A percentile compares a stretch with the other conserved stretches of the same genome.
Evolutionary conservation across 2,888 invertebrate species (phyloP).

Genomic region (Epinotia ramella): DNA sequence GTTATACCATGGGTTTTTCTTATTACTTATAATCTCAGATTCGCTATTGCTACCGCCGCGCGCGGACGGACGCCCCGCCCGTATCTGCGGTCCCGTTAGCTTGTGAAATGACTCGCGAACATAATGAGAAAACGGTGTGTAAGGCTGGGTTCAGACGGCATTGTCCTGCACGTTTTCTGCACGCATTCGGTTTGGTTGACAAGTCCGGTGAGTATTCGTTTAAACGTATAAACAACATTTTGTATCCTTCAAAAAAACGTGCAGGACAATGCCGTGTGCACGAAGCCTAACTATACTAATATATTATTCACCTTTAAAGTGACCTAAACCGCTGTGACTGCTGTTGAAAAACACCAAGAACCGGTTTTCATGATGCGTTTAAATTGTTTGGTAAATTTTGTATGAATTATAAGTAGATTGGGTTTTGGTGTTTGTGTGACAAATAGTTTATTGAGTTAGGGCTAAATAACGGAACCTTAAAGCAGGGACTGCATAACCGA

Average conservation of each 20-base stretch:
- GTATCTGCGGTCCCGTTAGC: constrained; percentile 16
- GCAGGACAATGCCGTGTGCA: too few species aligned
- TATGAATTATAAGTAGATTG: background rate
- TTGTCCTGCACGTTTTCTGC: too few species aligned
- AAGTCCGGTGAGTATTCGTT: too few species aligned
- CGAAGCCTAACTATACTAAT: too few species aligned
- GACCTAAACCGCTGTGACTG: background rate
- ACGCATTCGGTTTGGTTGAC: too few species aligned
- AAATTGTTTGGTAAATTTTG: background rate
- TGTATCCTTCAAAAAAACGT: too few species aligned
- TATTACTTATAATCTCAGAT: background rate
- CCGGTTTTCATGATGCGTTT: constrained; percentile 24
- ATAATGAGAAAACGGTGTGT: constrained; percentile 56
- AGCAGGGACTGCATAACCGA: too few species aligned
- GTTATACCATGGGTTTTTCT: too few species aligned
- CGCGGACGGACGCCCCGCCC: constrained; percentile 45
- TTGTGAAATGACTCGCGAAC: constrained; percentile 55
- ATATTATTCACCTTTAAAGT: too few species aligned
- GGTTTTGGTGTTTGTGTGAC: background rate
- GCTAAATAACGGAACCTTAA: background rate
- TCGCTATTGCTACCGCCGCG: constrained; percentile 33
- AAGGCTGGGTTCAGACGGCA: too few species aligned
- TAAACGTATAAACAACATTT: too few species aligned
- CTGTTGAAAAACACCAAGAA: background rate
- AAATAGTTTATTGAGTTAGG: background rate